phyloP scores from a whole-genome alignment of 2,113 vertebrate genomes.

The Lophura nycthemera region DNA sequence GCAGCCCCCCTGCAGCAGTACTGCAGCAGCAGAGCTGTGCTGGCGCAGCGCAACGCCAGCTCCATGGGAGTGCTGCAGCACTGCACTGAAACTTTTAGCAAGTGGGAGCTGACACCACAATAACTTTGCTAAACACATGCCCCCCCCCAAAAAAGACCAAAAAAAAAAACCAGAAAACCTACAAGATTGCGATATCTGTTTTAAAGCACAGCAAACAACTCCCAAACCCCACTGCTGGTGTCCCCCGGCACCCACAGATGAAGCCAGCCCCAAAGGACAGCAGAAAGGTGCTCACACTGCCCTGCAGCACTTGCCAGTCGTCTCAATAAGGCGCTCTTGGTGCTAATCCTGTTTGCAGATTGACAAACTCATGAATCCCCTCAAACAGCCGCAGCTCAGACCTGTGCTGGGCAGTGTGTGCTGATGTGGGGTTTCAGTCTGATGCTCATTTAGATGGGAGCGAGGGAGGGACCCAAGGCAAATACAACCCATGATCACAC shows the following conservation, averaged over 20 bases:
- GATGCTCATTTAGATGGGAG: background rate
- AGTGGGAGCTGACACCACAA: background rate
- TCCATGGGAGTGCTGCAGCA: too few relatives aligned
- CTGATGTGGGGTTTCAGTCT: background rate
- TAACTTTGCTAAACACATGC: background rate
- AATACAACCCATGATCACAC: background rate
- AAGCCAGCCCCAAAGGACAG: background rate
- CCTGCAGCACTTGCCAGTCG: background rate
- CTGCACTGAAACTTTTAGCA: background rate
- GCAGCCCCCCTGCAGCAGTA: background rate
- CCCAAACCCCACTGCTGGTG: background rate
- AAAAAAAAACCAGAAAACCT: background rate
- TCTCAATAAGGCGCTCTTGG: background rate
- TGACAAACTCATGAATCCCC: slow-evolving; percentile 44
- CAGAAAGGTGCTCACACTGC: background rate
- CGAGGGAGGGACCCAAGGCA: slow-evolving; percentile 27
- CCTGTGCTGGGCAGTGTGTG: rapidly evolving
- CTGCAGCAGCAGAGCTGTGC: background rate
- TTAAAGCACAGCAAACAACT: background rate
- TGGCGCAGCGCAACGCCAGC: too few relatives aligned
- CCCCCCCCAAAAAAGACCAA: too few relatives aligned
- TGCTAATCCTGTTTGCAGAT: slow-evolving; percentile 65
- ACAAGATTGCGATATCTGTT: background rate
- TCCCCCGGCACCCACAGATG: background rate
- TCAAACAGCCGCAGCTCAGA: slow-evolving; percentile 11